Percentiles rank a stretch among this genome's conserved stretches.
phyloP scores from a whole-genome alignment of 1,140 invertebrate species.

The Drosophila pseudoananassae region DNA sequence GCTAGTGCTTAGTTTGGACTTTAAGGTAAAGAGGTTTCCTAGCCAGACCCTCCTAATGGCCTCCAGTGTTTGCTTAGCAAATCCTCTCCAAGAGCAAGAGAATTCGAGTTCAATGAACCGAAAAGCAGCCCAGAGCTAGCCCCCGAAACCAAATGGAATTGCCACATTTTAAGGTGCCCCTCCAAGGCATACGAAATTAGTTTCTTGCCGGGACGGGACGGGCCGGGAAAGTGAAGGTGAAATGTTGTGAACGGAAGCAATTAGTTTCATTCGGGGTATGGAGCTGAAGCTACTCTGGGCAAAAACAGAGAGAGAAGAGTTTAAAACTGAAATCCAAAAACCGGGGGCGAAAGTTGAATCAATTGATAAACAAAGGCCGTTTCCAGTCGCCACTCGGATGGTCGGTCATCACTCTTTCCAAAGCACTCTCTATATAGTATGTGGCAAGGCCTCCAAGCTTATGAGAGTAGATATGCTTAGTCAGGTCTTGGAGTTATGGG shows the following conservation, averaged over 20 bases:
- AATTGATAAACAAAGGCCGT: slow-evolving; percentile 70
- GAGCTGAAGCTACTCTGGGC: slow-evolving; percentile 7
- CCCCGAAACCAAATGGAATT: slow-evolving; percentile 52
- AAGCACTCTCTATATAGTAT: no score
- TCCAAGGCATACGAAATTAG: slow-evolving; percentile 58
- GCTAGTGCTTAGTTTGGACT: no score
- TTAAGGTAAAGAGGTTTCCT: no score
- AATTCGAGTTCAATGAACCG: slow-evolving; percentile 38
- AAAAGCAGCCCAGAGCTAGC: slow-evolving; percentile 17
- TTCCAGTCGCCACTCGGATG: slow-evolving; percentile 32
- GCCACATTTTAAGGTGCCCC: slow-evolving; percentile 52
- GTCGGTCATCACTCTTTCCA: slow-evolving; percentile 23
- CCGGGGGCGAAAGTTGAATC: slow-evolving; percentile 63
- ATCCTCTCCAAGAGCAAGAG: background rate
- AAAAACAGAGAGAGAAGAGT: slow-evolving; percentile 15
- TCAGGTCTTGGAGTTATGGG: no score
- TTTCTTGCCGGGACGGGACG: background rate
- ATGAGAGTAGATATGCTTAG: no score
- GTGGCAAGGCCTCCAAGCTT: no score
- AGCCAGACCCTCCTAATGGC: background rate
- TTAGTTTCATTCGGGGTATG: slow-evolving; percentile 66
- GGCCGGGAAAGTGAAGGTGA: slow-evolving; percentile 61
- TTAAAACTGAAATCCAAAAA: slow-evolving; percentile 23
- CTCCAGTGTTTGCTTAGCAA: background rate
- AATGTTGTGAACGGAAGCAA: slow-evolving; percentile 75